Conservation (phyloP, 2,113 vertebrate species). For the Excalfactoria chinensis region DNA sequence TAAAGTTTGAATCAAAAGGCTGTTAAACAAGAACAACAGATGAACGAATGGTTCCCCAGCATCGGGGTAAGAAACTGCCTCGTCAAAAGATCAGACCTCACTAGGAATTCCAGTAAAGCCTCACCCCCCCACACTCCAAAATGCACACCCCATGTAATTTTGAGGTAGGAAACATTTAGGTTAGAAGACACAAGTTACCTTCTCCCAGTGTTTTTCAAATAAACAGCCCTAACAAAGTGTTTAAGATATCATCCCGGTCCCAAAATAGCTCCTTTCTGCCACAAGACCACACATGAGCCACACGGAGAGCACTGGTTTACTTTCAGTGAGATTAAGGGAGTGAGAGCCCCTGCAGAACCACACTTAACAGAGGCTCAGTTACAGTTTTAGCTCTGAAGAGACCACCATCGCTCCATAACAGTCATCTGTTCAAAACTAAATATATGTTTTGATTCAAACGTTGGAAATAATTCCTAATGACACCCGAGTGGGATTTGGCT, state of each 20-base stretch:
- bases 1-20: not conserved
- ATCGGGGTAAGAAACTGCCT: not conserved
- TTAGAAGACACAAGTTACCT: not conserved
- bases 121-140: not conserved
- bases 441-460: conserved; percentile 7
- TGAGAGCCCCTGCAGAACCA: not conserved
- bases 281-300: conserved; percentile 34
- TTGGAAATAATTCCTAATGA: conserved; percentile 5
- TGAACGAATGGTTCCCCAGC: not conserved
- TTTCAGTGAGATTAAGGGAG: conserved; percentile 14
- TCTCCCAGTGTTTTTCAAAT: not conserved
- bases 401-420: conserved; percentile 38
- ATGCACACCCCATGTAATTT: accelerated
- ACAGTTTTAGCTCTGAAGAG: conserved; percentile 23
- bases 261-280: conserved; percentile 6
- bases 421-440: conserved; percentile 52
- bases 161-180: not conserved
- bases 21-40: not conserved
- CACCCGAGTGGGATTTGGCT: not conserved
- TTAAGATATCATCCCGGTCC: conserved; percentile 18
- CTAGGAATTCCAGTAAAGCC: not conserved
- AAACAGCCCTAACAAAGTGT: conserved; percentile 24
- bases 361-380: conserved; percentile 33
- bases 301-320: not conserved
- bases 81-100: not conserved